These are phyloP conservation scores for Microtus richardsoni DNA, from an alignment of 2,113 vertebrate species.

Conservation along the genomic window DNA sequence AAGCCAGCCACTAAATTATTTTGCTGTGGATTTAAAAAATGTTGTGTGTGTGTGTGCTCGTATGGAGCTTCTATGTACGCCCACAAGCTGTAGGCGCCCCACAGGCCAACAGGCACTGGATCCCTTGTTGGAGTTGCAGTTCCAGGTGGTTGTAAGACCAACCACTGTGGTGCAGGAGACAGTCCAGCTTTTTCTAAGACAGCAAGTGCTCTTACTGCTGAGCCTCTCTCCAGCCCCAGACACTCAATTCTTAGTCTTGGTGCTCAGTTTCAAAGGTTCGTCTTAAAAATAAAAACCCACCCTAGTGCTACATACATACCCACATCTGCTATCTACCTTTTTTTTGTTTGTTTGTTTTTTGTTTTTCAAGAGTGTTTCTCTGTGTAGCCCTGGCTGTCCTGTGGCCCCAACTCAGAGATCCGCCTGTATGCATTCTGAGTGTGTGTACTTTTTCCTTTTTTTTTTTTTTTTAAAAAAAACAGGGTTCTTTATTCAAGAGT, in stretches of 20 bases:
- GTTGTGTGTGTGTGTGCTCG: background rate
- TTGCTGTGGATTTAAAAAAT: background rate
- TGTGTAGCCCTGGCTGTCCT: background rate
- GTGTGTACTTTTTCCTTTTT: background rate
- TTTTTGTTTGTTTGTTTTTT: background rate
- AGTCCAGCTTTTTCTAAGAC: background rate
- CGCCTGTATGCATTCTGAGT: background rate
- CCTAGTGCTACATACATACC: too few relatives aligned
- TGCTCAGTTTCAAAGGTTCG: background rate
- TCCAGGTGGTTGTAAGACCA: background rate
- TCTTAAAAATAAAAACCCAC: background rate
- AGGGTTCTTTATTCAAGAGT: background rate
- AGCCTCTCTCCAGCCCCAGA: background rate
- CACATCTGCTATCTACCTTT: background rate
- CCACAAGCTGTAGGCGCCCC: background rate
- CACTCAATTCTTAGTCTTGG: constrained; percentile 27
- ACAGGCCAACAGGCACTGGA: background rate
- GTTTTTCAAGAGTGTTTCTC: background rate
- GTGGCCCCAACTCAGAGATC: background rate
- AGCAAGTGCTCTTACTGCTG: background rate
- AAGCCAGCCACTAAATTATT: constrained; percentile 2
- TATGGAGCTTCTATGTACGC: background rate
- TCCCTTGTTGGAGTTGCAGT: background rate
- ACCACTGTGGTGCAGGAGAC: background rate
- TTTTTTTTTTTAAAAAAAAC: background rate